phyloP scores from a whole-genome alignment of 1,140 invertebrate species.

The Zaprionus vittiger region DNA sequence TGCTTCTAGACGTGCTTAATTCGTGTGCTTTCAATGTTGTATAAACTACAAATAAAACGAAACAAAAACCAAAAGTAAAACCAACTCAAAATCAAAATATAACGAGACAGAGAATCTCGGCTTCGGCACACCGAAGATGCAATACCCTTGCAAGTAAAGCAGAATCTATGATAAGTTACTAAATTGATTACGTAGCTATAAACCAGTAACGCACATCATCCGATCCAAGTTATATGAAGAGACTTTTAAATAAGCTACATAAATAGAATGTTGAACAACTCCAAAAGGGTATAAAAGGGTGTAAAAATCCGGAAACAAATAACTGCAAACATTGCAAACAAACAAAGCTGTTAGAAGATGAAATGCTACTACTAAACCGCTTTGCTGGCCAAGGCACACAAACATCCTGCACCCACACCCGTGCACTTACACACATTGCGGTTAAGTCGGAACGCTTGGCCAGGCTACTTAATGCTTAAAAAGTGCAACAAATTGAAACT shows the following conservation, averaged over 20 bases:
- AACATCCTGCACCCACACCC: not conserved
- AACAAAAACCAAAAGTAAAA: constrained; percentile 34
- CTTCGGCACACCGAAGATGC: constrained; percentile 20
- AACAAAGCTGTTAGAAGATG: constrained; percentile 74
- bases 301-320: constrained; percentile 37
- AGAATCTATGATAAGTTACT: not conserved
- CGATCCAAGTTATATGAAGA: not conserved
- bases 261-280: not conserved
- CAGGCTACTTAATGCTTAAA: constrained; percentile 75
- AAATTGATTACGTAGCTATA: not conserved
- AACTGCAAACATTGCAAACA: constrained; percentile 48
- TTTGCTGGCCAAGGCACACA: constrained; percentile 57
- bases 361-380: constrained; percentile 73
- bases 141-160: constrained; percentile 26
- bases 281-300: constrained; percentile 20
- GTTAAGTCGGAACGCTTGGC: constrained; percentile 56
- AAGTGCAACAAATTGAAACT: constrained; percentile 84
- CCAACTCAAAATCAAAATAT: constrained; percentile 27
- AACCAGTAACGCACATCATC: not conserved
- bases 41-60: constrained; percentile 57
- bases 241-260: not conserved
- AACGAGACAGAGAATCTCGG: not conserved
- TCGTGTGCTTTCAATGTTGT: constrained; percentile 80
- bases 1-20: constrained; percentile 57
- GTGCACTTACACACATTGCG: constrained; percentile 35